These are phyloP conservation scores for Synanthedon vespiformis DNA, from an alignment of 2,888 invertebrate species.

Conservation along the genomic window DNA sequence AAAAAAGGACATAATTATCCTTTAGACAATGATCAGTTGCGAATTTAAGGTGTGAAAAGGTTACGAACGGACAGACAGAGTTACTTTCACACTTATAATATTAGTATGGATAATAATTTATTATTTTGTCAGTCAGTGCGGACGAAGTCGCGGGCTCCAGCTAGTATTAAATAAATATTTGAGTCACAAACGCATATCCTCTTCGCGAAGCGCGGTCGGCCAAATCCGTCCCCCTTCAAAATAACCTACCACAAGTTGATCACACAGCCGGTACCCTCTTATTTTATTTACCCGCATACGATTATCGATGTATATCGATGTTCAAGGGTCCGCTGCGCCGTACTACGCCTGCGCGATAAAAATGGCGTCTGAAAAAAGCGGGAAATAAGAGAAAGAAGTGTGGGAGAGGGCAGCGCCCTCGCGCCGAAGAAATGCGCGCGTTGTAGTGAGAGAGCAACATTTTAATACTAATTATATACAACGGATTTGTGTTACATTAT, in stretches of 20 bases:
- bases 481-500: background rate
- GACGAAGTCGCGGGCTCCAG: too few relatives aligned
- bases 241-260: conserved; percentile 23
- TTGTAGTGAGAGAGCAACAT: conserved; percentile 20
- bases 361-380: conserved; percentile 61
- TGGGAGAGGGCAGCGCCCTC: conserved; percentile 21
- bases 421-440: conserved; percentile 30
- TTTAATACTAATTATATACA: background rate
- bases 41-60: too few relatives aligned
- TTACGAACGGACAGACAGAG: too few relatives aligned
- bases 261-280: conserved; percentile 17
- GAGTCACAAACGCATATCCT: background rate
- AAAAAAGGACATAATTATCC: too few relatives aligned
- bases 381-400: conserved; percentile 66
- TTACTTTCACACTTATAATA: too few relatives aligned
- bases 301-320: conserved; percentile 52
- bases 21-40: too few relatives aligned
- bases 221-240: conserved; percentile 10
- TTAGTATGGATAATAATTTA: too few relatives aligned
- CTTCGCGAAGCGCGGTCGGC: background rate
- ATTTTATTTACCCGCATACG: conserved; percentile 46
- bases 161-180: too few relatives aligned
- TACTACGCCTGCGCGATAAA: conserved; percentile 56
- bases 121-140: too few relatives aligned
- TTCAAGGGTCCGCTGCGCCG: conserved; percentile 8